Evolutionary conservation across 2,113 vertebrate genomes (phyloP).

Genomic region (Rhea americana): DNA sequence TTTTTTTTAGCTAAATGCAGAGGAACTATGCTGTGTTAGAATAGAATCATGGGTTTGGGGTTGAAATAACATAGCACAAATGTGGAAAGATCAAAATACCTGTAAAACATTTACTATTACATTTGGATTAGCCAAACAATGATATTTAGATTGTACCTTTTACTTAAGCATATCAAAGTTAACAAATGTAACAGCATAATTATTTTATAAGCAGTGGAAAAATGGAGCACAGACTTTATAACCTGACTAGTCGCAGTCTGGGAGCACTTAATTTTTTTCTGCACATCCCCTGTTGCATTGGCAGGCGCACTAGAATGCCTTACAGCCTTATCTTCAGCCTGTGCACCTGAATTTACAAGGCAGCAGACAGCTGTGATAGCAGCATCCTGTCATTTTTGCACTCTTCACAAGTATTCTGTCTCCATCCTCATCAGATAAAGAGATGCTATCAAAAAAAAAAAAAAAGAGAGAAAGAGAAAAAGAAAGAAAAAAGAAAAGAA

Average conservation of each 20-base stretch:
- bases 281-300: not conserved
- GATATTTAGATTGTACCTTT: not conserved
- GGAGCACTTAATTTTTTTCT: not conserved
- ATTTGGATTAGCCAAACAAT: not conserved
- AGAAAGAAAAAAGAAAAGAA: not conserved
- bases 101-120: not conserved
- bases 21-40: not conserved
- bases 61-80: not conserved
- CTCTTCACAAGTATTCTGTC: not conserved
- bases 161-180: not conserved
- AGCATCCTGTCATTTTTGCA: not conserved
- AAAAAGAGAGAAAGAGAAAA: not conserved
- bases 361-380: not conserved
- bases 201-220: not conserved
- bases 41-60: not conserved
- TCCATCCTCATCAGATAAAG: not conserved
- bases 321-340: not conserved
- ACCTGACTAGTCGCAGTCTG: not conserved
- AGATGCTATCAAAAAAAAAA: not conserved
- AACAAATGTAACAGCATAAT: not conserved
- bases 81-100: not conserved
- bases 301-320: not conserved
- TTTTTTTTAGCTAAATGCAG: not conserved
- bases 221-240: not conserved
- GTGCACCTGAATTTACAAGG: not conserved